phyloP scores from a whole-genome alignment of 1,140 invertebrate genomes.

The Lordiphosa mommai region DNA sequence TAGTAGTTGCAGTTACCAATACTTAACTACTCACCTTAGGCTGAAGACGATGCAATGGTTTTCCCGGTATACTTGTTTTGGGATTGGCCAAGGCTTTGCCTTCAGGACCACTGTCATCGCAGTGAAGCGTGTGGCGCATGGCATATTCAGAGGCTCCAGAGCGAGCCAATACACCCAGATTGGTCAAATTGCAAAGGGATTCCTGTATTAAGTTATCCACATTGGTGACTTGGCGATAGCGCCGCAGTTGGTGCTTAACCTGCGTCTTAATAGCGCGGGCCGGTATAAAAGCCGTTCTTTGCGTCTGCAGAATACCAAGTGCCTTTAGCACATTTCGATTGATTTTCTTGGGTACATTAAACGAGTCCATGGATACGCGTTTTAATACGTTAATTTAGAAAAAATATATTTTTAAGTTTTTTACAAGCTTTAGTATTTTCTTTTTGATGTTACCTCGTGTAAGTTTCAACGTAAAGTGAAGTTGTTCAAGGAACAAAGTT shows the following conservation, averaged over 20 bases:
- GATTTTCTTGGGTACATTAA: conserved; percentile 19
- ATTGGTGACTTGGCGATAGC: background rate
- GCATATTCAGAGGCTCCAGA: conserved; percentile 1
- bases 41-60: too few relatives aligned
- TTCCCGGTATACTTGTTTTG: too few relatives aligned
- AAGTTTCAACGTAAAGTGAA: too few relatives aligned
- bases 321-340: conserved; percentile 43
- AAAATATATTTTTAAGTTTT: too few relatives aligned
- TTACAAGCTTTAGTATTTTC: too few relatives aligned
- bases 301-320: conserved; percentile 6
- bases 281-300: background rate
- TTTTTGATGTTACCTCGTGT: too few relatives aligned
- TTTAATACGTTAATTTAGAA: too few relatives aligned
- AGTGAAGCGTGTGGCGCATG: background rate
- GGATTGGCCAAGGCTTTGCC: background rate
- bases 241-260: conserved; percentile 19
- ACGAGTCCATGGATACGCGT: conserved; percentile 21
- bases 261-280: background rate
- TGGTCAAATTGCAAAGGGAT: conserved; percentile 27
- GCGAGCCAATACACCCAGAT: conserved; percentile 10
- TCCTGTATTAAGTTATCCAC: conserved; percentile 16
- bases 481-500: too few relatives aligned
- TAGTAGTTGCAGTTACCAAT: too few relatives aligned
- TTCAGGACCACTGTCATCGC: background rate
- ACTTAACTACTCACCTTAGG: too few relatives aligned